Conservation (phyloP, 1,140 invertebrate genomes). For the Helicoverpa armigera region DNA sequence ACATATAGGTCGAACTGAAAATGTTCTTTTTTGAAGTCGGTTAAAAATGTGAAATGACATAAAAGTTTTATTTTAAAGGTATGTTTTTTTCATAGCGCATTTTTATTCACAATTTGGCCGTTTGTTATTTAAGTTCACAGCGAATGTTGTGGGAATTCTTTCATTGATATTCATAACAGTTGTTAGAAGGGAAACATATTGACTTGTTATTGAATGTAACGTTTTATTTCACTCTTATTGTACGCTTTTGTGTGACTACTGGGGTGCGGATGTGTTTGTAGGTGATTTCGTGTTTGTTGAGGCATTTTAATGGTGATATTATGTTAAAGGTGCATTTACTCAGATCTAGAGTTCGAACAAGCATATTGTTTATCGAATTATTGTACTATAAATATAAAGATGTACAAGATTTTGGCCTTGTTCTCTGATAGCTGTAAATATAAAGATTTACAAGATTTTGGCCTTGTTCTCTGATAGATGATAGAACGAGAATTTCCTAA, state of each 20-base stretch:
- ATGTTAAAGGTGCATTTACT: neutral
- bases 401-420: no score
- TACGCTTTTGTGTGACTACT: neutral
- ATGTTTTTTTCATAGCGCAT: neutral
- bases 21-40: no score
- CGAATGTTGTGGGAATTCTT: constrained; percentile 19
- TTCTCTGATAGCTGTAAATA: no score
- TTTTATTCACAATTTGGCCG: constrained; percentile 7
- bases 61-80: neutral
- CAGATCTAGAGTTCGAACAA: no score
- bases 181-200: constrained; percentile 16
- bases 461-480: no score
- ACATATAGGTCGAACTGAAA: no score
- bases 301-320: no score
- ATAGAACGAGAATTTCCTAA: no score
- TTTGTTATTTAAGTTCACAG: constrained; percentile 13
- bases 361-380: no score
- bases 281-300: neutral
- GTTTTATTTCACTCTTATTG: constrained; percentile 20
- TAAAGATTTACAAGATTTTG: no score
- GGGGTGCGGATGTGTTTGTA: neutral
- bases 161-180: constrained; percentile 33
- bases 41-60: no score
- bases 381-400: no score
- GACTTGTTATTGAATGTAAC: constrained; percentile 21